Evolutionary conservation across 64 coral and sea anemone species (phyloP).

Genomic region (Porites australiensis): DNA sequence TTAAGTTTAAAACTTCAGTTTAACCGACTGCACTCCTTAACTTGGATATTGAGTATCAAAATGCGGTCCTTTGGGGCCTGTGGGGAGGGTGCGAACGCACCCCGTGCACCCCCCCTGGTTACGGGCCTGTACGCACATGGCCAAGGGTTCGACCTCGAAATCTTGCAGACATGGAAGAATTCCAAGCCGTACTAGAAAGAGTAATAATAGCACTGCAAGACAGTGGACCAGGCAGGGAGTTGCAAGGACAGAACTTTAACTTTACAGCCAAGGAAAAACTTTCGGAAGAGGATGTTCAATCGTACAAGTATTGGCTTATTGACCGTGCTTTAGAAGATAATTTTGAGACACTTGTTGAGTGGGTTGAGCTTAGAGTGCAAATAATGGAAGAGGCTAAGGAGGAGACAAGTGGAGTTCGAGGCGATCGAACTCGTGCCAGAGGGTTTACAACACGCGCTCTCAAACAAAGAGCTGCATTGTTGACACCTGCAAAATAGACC

Average conservation of each 20-base stretch:
- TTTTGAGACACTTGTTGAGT: slow-evolving; percentile 45
- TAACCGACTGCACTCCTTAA: too few relatives aligned
- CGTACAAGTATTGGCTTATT: slow-evolving; percentile 48
- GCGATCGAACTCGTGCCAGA: not conserved
- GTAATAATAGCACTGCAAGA: slow-evolving; percentile 49
- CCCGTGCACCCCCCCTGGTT: too few relatives aligned
- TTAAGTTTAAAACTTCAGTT: too few relatives aligned
- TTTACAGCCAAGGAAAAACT: slow-evolving; percentile 76
- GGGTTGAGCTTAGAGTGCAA: slow-evolving; percentile 41
- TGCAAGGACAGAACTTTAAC: slow-evolving; percentile 36
- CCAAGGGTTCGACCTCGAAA: slow-evolving; percentile 33
- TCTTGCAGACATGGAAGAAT: slow-evolving; percentile 67
- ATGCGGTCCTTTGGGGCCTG: too few relatives aligned
- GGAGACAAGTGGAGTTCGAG: not conserved
- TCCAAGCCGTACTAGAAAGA: slow-evolving; percentile 44
- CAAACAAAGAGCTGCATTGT: slow-evolving; percentile 47
- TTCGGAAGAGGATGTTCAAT: slow-evolving; percentile 55
- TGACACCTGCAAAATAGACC: slow-evolving; percentile 18
- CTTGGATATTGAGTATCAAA: too few relatives aligned
- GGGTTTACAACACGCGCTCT: slow-evolving; percentile 18
- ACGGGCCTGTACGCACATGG: slow-evolving; percentile 51
- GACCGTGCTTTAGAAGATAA: slow-evolving; percentile 25
- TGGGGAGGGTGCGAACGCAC: too few relatives aligned
- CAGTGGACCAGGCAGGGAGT: slow-evolving; percentile 40
- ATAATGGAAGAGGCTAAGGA: slow-evolving; percentile 69